Conservation (phyloP, 1,140 invertebrate genomes). For the Hyles euphorbiae region DNA sequence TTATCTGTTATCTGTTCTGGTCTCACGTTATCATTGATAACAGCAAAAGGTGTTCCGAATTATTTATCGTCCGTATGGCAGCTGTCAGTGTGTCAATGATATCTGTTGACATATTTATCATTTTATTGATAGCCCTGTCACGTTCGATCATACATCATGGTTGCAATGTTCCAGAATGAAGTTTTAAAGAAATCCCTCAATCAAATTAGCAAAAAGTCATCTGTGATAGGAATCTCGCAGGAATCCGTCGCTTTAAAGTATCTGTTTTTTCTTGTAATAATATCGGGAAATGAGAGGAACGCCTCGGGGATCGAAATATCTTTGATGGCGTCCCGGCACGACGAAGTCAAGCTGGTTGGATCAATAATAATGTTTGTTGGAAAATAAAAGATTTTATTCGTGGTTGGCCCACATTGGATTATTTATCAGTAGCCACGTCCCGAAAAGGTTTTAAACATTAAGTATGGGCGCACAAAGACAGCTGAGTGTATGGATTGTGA, state of each 20-base stretch:
- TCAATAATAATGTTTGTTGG: slow-evolving; percentile 3
- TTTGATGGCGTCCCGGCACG: not conserved
- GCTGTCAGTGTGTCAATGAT: slow-evolving; percentile 46
- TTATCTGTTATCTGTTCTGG: slow-evolving; percentile 21
- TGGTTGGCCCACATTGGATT: too few species aligned
- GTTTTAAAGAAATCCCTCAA: not conserved
- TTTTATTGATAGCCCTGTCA: slow-evolving; percentile 20
- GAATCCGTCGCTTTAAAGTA: not conserved
- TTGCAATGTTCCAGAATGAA: slow-evolving; percentile 8
- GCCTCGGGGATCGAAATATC: slow-evolving; percentile 6
- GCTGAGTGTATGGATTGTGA: slow-evolving; percentile 25
- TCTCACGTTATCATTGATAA: slow-evolving; percentile 31
- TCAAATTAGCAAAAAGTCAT: too few species aligned
- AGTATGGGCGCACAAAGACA: slow-evolving; percentile 11
- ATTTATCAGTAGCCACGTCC: not conserved
- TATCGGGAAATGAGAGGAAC: slow-evolving; percentile 5
- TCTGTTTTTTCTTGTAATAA: slow-evolving; percentile 3
- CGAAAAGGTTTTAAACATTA: not conserved
- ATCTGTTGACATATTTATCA: slow-evolving; percentile 41
- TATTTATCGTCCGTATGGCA: slow-evolving; percentile 40
- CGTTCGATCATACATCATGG: slow-evolving; percentile 14
- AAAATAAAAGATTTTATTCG: slow-evolving; percentile 4
- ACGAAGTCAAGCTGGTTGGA: slow-evolving; percentile 2
- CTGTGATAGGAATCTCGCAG: too few species aligned
- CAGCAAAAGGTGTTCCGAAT: slow-evolving; percentile 18